Base-by-base conservation (phyloP, 2,888 invertebrate species). In the Criorhina ranunculi region DNA sequence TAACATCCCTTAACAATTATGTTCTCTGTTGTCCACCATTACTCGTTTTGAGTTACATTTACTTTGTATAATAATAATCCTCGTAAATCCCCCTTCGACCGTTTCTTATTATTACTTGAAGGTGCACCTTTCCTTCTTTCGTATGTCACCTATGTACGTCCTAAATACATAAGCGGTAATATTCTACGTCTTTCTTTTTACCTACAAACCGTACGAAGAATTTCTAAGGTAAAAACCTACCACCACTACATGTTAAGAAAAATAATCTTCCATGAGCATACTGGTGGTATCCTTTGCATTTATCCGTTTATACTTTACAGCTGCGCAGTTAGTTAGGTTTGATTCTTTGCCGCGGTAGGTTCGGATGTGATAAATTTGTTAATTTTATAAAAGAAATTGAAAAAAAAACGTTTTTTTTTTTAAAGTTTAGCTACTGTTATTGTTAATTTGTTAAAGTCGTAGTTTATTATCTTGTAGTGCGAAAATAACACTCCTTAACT, bases 311-410 rank as follows among this genome's bases (percentile, higher is more conserved):
- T 15, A 42, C 49, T 46, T 64, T 49, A 42, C 62, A 62, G 49
- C 51, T 60, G 33, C 44, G n/a, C 24, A 55, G 37, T 83, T 35
- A 83, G 83, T 83, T 79, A 83, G 83, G 83, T 79, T 79, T 83
- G 78, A 73, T 79, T 83, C 79, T 73, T 79, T 69, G 73, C 42
- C 83, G 83, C 69, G 83, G 78, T 75, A 69, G 53, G 67, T 79
- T 79, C 78, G 83, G 40, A 33, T 42, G 49, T 53, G 17, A 69
- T 42, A 57, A 75, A 69, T 49, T 78, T 67, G 24, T 81, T 73
- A 44, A 69, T 53, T 66, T 51, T 60, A 8, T 57, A 11, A 59
- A 35, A 37, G 31, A 64, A 64, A 57, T 24, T 5, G 69, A 17
- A 42, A 57, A 42, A 49, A 57, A 35, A 24, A 19, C 49, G 4